Evolutionary conservation across 2,888 invertebrate species (phyloP), one percentile per base, ranked within the genome.

Genomic region (Eucera pruinosa): DNA sequence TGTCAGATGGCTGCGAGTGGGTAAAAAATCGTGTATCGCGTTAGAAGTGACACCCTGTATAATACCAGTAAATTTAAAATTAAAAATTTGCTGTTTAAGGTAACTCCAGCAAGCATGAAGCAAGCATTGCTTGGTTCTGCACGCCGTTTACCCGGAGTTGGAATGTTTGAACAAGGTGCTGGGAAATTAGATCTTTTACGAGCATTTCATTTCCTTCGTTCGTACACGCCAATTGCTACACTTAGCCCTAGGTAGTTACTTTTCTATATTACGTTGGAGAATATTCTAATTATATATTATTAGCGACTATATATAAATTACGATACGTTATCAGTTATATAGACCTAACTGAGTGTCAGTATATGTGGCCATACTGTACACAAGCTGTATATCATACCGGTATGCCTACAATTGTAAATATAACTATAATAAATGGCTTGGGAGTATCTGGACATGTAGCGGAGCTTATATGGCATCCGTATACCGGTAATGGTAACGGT

Each of bases 331-430:
- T 92, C 95, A 96, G 97, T 84, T 98, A 98, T 92, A 95, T 99
- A 82, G 99, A 99, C 92, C 94, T 98, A 81, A 98, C 97, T 0
- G 98, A 98, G 90, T 97, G 97, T 88, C 98, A 97, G 83, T 99
- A 98, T 92, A 98, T 98, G 98, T 99, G 98, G 98, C 99, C 99
- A 0, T 99, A 98, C 89, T 99, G 98, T 92, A 97, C 98, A 0
- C 99, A 99, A 92, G 98, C 98, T 0, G 92, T 99, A 50, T 99
- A 98, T 93, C 95, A 96, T 91, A 96, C 96, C 74, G 96, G 96
- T 45, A 95, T 97, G 93, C 97, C 98, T 0, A 96, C 96, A 25
- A 97, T 99, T 82, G 96, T 97, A 3, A 99, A 99, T 93, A 96
- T 98, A 0, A 99, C 98, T 0, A 97, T 99, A 86, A 94, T 98